phyloP scores from a whole-genome alignment of 2,113 vertebrate genomes.

The Benitochromis conjunctus region DNA sequence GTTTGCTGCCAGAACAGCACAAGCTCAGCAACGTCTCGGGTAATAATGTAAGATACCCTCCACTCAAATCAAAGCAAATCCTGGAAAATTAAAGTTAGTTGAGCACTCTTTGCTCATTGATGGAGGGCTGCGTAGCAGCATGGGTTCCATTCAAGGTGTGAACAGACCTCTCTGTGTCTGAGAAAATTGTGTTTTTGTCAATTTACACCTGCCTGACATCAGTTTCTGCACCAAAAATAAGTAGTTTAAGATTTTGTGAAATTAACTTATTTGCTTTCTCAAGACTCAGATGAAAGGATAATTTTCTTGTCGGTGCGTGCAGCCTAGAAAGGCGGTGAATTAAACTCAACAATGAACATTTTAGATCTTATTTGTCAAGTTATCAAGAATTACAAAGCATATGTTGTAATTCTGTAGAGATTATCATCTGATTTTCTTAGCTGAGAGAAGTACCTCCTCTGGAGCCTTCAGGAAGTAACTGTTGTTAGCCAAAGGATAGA shows the following conservation, averaged over 20 bases:
- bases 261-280: not conserved
- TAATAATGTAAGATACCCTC: not conserved
- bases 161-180: not conserved
- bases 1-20: not conserved
- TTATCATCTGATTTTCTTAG: not conserved
- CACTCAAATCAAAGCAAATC: not conserved
- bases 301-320: not conserved
- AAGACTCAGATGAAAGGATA: not conserved
- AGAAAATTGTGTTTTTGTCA: not conserved
- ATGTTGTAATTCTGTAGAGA: not conserved
- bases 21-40: not conserved
- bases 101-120: not conserved
- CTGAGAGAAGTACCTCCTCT: not conserved
- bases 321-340: not conserved
- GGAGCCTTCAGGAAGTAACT: not conserved
- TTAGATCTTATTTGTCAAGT: not conserved
- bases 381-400: not conserved
- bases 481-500: not conserved
- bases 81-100: not conserved
- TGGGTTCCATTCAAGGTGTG: not conserved
- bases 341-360: not conserved
- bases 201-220: not conserved
- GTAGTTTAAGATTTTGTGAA: not conserved
- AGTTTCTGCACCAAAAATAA: not conserved
- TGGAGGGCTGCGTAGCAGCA: not conserved